Evolutionary conservation across 2,888 invertebrate genomes (phyloP).

Genomic region (Ormia ochracea): DNA sequence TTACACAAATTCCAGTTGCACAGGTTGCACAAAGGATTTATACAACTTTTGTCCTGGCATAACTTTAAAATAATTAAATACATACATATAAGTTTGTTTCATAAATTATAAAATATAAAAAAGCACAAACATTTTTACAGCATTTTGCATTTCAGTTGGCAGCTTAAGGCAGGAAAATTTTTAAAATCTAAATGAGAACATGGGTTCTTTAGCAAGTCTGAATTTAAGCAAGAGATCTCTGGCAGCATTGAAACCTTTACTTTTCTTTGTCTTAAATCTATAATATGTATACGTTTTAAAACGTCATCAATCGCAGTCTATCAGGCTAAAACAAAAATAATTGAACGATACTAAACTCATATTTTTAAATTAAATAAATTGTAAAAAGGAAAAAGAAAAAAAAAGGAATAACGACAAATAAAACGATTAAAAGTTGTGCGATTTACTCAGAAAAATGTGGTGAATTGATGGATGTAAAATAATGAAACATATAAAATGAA

Average conservation of each 20-base stretch:
- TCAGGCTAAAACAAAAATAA: constrained; percentile 63
- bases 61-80: too few species aligned
- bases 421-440: constrained; percentile 5
- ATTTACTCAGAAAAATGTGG: neutral
- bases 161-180: constrained; percentile 39
- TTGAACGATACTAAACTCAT: constrained; percentile 19
- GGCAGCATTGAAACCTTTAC: constrained; percentile 43
- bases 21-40: too few species aligned
- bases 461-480: neutral
- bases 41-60: too few species aligned
- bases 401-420: neutral
- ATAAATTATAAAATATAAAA: constrained; percentile 1
- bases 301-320: constrained; percentile 66
- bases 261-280: constrained; percentile 10
- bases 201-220: constrained; percentile 13
- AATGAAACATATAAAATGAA: neutral
- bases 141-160: constrained; percentile 38
- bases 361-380: constrained; percentile 2
- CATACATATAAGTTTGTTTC: neutral
- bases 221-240: constrained; percentile 38
- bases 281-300: too few species aligned
- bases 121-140: constrained; percentile 10
- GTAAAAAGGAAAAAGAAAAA: neutral
- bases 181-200: constrained; percentile 1
- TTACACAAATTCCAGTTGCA: too few species aligned